These are phyloP conservation scores for Lithobates pipiens DNA, from an alignment of 2,797 vertebrate species.

Conservation along the genomic window DNA sequence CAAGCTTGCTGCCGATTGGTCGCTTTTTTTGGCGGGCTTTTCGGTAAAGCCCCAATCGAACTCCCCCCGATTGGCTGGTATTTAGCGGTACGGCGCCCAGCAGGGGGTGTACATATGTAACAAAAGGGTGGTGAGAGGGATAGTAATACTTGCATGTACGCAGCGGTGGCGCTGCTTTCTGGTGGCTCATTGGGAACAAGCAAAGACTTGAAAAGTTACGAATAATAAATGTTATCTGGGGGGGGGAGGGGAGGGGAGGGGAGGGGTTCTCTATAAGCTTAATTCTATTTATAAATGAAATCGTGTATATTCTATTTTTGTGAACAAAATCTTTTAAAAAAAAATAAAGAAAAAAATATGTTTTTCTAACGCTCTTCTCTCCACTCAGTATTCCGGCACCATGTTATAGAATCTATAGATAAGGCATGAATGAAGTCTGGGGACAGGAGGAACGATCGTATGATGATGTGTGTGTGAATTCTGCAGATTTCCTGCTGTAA, in stretches of 20 bases:
- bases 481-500: no score
- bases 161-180: neutral
- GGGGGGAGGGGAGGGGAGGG: neutral
- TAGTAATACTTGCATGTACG: conserved; percentile 36
- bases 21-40: neutral
- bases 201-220: neutral
- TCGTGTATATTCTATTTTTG: conserved; percentile 57
- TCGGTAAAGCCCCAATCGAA: neutral
- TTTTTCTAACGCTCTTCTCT: neutral
- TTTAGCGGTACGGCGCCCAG: neutral
- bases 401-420: neutral
- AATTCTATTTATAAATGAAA: conserved; percentile 55
- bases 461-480: neutral
- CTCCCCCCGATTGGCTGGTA: neutral
- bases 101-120: conserved; percentile 31
- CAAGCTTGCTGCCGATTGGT: neutral
- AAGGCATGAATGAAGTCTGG: neutral
- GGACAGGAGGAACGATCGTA: neutral
- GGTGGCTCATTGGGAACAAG: neutral
- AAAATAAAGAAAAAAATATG: neutral
- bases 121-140: neutral
- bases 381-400: conserved; percentile 25
- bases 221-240: neutral
- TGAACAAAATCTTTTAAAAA: conserved; percentile 40
- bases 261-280: conserved; percentile 1